phyloP scores from a whole-genome alignment of 2,888 invertebrate genomes.

The Esperia sulphurella region DNA sequence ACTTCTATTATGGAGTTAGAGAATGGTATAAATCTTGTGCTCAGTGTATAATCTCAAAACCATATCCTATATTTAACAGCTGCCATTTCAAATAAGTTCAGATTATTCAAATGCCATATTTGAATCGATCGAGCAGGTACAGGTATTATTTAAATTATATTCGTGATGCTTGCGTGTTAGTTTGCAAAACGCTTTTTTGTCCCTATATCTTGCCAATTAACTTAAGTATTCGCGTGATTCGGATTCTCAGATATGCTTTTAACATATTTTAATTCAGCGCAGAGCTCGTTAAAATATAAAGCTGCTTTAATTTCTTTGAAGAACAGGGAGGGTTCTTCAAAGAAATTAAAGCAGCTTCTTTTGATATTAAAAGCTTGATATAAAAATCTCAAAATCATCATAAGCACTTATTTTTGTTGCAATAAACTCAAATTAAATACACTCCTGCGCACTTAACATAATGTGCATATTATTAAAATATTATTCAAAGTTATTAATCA shows the following conservation, averaged over 20 bases:
- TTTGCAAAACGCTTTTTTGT: constrained; percentile 67
- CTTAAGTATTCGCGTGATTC: constrained; percentile 64
- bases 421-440: too few species aligned
- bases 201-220: constrained; percentile 59
- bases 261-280: constrained; percentile 8
- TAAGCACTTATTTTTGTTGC: too few species aligned
- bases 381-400: too few species aligned
- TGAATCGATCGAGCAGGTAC: constrained; percentile 54
- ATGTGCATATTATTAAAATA: neutral
- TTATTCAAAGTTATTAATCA: neutral
- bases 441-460: too few species aligned
- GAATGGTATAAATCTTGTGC: neutral
- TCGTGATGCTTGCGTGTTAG: constrained; percentile 55
- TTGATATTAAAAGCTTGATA: neutral
- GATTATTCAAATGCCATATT: constrained; percentile 55
- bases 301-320: constrained; percentile 4
- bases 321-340: too few species aligned
- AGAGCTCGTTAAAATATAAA: constrained; percentile 9
- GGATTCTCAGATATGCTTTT: constrained; percentile 38
- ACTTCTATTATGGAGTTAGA: neutral
- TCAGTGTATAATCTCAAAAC: constrained; percentile 1
- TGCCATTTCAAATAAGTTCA: constrained; percentile 32
- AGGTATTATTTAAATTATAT: constrained; percentile 66
- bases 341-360: too few species aligned
- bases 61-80: constrained; percentile 20